Evolutionary conservation across 1,140 invertebrate genomes (phyloP).

Genomic region (Caenorhabditis briggsae): DNA sequence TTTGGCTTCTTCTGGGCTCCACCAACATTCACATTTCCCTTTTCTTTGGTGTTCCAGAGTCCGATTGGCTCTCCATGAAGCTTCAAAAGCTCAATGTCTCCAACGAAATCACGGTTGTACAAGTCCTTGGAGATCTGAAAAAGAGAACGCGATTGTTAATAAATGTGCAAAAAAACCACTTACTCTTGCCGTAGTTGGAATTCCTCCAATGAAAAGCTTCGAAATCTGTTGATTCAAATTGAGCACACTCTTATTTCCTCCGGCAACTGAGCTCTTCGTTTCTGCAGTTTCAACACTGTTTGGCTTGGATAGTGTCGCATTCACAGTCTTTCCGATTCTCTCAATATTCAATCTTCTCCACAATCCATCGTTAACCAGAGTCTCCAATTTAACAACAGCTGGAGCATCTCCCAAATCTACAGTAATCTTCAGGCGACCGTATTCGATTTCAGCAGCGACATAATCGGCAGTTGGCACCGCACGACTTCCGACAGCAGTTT

Average conservation of each 20-base stretch:
- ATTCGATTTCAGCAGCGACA: constrained; percentile 90
- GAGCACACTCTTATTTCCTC: constrained; percentile 85
- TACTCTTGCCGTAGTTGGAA: constrained; percentile 81
- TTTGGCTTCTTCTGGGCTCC: constrained; percentile 82
- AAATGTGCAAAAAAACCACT: constrained; percentile 78
- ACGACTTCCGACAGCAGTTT: constrained; percentile 81
- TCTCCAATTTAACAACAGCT: constrained; percentile 83
- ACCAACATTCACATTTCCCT: constrained; percentile 84
- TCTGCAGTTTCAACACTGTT: constrained; percentile 78
- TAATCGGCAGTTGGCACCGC: constrained; percentile 87
- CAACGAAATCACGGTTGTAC: constrained; percentile 85
- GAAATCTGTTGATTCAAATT: constrained; percentile 88
- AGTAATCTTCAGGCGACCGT: constrained; percentile 88
- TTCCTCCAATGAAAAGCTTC: constrained; percentile 90
- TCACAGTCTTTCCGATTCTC: constrained; percentile 86
- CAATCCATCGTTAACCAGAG: constrained; percentile 79
- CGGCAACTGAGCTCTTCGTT: constrained; percentile 78
- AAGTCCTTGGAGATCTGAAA: constrained; percentile 82
- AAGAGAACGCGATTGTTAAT: background rate
- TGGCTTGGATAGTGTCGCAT: constrained; percentile 84
- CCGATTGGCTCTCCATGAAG: constrained; percentile 90
- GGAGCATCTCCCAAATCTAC: constrained; percentile 90
- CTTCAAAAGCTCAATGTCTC: constrained; percentile 89
- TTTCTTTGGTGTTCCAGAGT: constrained; percentile 90
- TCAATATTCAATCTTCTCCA: constrained; percentile 93